Evolutionary conservation across 2,113 vertebrate genomes (phyloP).

Genomic region (Calypte anna): DNA sequence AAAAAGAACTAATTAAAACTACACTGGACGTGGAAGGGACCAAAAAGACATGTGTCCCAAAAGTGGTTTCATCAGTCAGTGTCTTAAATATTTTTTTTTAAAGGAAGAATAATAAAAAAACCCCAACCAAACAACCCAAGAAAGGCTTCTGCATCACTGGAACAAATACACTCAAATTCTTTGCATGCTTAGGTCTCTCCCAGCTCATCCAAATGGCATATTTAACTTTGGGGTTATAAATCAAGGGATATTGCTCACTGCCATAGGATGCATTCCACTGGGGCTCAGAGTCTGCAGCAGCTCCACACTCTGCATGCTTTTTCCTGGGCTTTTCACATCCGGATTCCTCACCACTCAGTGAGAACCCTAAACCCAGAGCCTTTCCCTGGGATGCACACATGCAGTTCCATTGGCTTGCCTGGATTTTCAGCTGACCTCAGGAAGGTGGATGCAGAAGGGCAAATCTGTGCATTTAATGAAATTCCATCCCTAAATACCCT

Average conservation of each 20-base stretch:
- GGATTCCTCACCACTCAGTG: constrained; percentile 40
- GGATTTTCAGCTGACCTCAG: constrained; percentile 51
- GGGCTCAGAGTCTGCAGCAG: constrained; percentile 31
- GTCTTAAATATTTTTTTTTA: background rate
- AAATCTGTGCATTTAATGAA: constrained; percentile 20
- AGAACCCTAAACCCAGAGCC: constrained; percentile 38
- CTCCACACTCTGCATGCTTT: background rate
- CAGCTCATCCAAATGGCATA: background rate
- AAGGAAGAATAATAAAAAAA: background rate
- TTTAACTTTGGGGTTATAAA: constrained; percentile 37
- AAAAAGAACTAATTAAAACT: background rate
- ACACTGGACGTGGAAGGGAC: background rate
- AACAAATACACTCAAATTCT: background rate
- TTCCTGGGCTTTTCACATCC: constrained; percentile 21
- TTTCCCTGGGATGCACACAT: background rate
- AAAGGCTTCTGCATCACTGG: background rate
- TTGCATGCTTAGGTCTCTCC: background rate
- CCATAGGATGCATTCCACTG: background rate
- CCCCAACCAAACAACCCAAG: background rate
- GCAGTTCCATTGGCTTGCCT: constrained; percentile 40
- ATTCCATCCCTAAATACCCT: constrained; percentile 21
- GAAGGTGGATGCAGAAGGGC: background rate
- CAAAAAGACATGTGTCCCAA: background rate
- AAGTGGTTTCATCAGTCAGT: background rate
- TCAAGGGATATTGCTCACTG: background rate